Evolutionary conservation across 2,797 vertebrate species (phyloP), one percentile per base, ranked within the genome.

Genomic region (Erpetoichthys calabaricus): DNA sequence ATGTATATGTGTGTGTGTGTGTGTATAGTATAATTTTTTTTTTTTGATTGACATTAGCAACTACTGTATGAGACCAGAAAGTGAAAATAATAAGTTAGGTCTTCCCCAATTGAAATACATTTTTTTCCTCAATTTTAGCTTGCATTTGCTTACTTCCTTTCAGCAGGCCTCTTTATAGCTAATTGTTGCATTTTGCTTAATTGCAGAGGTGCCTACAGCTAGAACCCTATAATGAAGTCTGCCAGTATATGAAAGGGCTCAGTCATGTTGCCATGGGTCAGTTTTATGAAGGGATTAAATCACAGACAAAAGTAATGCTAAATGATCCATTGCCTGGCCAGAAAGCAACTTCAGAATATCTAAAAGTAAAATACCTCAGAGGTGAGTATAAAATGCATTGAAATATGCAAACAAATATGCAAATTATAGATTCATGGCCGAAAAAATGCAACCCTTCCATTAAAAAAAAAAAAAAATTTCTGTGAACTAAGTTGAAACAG

Each of bases 231-330:
- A 98, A 97, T 3, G 95, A 99, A 68, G 94, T 95, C 56, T 99
- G 95, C 64, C 95, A 99, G 77, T 98, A 99, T 68, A 97, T 99
- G 95, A 97, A 92, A 69, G 95, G 94, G 2, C 75, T 98, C 53
- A 94, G 94, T 65, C 93, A 97, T 2, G 95, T 98, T 65, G 91
- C 94, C 42, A 91, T 96, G 91, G 95, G 95, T 0, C 95, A 98
- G 71, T 99, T 99, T 72, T 99, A 99, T 42, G 93, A 99, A 74
- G 95, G 95, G 54, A 95, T 99, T 72, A 99, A 99, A 76, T 92
- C 94, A 54, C 95, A 99, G 64, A 99, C 95, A 3, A 97, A 97
- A 76, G 94, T 97, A 51, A 97, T 99, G 94, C 69, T 99, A 56
- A 99, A 94, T 4, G 92, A 97, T 56, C 95, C 94, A 3, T 81